Evolutionary conservation across 2,797 vertebrate genomes (phyloP), one percentile per base, ranked within the genome.

Genomic region (Lutjanus argentimaculatus): DNA sequence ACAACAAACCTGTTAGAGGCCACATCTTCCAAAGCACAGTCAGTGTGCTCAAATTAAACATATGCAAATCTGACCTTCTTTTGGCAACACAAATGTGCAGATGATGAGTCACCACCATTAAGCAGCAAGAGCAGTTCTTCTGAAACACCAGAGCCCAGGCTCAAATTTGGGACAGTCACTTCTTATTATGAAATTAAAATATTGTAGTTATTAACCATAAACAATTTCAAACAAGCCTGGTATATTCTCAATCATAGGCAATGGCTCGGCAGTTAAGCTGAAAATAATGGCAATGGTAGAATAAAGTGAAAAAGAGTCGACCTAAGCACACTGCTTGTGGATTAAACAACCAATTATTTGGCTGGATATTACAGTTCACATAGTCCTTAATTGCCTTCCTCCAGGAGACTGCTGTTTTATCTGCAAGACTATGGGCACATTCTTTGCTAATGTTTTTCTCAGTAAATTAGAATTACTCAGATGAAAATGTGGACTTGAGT

Each of bases 31-130:
- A 65, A 67, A 69, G 36, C 49, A 67, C 42, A 57, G 16, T 22
- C 55, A 43, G 6, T 36, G 9, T 66, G 15, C 45, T 65, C 40
- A 65, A 46, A 69, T 79, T 55, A 43, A 68, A 66, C 48, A 36
- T 25, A 65, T 77, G 66, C 61, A 74, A 77, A 79, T 57, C 40
- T 62, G 45, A 22, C 49, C 49, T 62, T 57, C 45, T 57, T 53
- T 59, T 65, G 43, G 30, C 17, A 73, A 78, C 36, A 75, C n/a
- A 51, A 40, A 68, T 67, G 45, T 64, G n/a, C 51, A 58, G n/a
- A 46, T 52, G n/a, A 58, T 56, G 58, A 69, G 48, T 66, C 22
- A 21, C 8, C 46, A 16, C 45, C 22, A 49, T 49, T 51, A 36
- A 56, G 64, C 21, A 66, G 36, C 12, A 49, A 42, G 21, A 49